These are phyloP conservation scores for Pseudochaenichthys georgianus DNA, from an alignment of 2,797 vertebrate species.

Conservation along the genomic window DNA sequence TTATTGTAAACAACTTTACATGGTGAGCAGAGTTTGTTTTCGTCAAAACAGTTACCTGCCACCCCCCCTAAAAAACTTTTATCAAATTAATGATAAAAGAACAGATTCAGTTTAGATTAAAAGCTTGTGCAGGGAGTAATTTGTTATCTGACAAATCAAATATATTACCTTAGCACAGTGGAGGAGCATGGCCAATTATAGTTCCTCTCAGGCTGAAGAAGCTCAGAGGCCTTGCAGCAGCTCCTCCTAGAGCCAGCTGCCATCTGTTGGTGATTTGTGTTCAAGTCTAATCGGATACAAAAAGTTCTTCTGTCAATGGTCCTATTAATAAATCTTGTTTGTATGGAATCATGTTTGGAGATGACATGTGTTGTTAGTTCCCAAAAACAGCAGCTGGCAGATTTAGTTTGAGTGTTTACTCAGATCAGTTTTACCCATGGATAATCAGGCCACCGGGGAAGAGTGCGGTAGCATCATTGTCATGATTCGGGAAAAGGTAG, in stretches of 20 bases:
- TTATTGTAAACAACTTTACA: too few species aligned
- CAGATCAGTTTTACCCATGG: conserved; percentile 12
- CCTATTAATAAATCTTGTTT: conserved; percentile 11
- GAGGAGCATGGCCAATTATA: conserved; percentile 19
- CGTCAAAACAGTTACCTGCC: not conserved
- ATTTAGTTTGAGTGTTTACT: conserved; percentile 7
- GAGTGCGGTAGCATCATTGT: not conserved
- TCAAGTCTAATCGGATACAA: conserved; percentile 11
- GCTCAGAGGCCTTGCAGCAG: not conserved
- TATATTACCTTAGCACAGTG: conserved; percentile 16
- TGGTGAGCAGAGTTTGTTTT: not conserved
- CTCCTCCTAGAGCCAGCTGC: conserved; percentile 22
- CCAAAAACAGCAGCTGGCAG: conserved; percentile 12
- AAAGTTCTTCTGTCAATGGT: conserved; percentile 3
- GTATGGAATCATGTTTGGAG: conserved; percentile 15
- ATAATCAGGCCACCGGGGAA: conserved; percentile 30
- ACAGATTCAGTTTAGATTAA: conserved; percentile 8
- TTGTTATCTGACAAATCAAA: conserved; percentile 38
- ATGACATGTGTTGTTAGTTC: not conserved
- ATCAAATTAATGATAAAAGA: not conserved
- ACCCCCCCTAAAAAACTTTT: not conserved
- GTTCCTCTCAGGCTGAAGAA: conserved; percentile 10
- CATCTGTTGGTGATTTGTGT: conserved; percentile 23
- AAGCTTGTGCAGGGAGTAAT: conserved; percentile 7
- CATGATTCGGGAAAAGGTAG: too few species aligned